Evolutionary conservation across 2,888 invertebrate genomes (phyloP), one percentile per base, ranked within the genome.

Genomic region (Cenopis cana): DNA sequence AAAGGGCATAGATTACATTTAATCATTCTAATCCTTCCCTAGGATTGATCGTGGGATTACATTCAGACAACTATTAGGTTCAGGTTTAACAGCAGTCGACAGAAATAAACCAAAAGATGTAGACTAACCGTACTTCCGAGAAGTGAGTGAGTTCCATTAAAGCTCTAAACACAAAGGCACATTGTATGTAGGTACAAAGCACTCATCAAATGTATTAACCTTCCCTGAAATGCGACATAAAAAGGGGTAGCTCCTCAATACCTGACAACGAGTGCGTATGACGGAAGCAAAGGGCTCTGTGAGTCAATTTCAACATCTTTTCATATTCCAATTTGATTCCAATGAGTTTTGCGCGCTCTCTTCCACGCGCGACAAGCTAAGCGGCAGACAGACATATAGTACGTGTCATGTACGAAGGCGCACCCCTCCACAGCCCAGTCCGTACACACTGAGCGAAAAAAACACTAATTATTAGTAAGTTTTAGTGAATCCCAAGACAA

Each of bases 131-230:
- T 46, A 46, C 46, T 46, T 46, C 46, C 46, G 24, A 29, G 29
- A 24, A 29, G n/a, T n/a, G 29, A 29, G n/a, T 55, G 6, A n/a
- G 29, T 41, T 41, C 6, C 12, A 41, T 41, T 12, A 11, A 41
- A 41, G 41, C 12, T 14, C 41, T 2, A 41, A 41, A 14, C 1
- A 14, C 46, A 46, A 46, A 46, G 54, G 24, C 14, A 3, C 54
- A 12, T 20, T 24, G 54, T 24, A 24, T 14, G 54, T 14, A 8
- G 55, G 55, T 29, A 9, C 29, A 29, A 55, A 29, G n/a, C 10
- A 55, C 55, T 55, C 55, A 29, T 29, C 55, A 55, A 20, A 55
- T 9, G 55, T 55, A 38, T 57, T 12, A 57, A 36, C 17, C 11
- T 17, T 18, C 18, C 11, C 33, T 56, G 8, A 18, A 18, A 36